A percentile compares a stretch with the other conserved stretches of the same genome.
These are phyloP conservation scores for Siniperca obscura DNA, from an alignment of 2,797 vertebrate species.

Conservation along the genomic window DNA sequence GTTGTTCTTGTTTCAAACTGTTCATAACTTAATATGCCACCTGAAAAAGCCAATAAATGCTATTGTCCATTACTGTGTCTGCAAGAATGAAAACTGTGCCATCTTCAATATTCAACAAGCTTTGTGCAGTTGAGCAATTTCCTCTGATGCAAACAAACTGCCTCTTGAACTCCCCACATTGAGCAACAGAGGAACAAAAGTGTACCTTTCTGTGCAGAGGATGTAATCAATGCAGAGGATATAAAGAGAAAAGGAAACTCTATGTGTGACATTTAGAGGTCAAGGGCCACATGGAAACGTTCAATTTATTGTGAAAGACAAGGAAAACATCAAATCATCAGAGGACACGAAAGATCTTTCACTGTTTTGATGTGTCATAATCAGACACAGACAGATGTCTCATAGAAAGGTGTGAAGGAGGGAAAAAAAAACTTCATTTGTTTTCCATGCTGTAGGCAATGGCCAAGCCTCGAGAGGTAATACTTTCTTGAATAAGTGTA, in stretches of 20 bases:
- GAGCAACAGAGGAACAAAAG: conserved; percentile 50
- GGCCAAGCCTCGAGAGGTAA: not conserved
- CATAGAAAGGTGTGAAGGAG: conserved; percentile 11
- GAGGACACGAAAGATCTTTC: conserved; percentile 32
- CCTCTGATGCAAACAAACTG: conserved; percentile 34
- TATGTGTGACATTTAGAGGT: conserved; percentile 74
- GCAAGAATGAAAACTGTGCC: conserved; percentile 15
- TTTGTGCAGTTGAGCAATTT: conserved; percentile 61
- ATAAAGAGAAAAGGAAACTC: conserved; percentile 39
- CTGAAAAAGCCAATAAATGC: conserved; percentile 9
- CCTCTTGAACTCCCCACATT: conserved; percentile 30
- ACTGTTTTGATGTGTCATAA: conserved; percentile 45
- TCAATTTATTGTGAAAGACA: conserved; percentile 39
- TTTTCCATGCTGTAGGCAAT: conserved; percentile 48
- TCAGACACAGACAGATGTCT: conserved; percentile 29
- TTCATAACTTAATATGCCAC: not conserved
- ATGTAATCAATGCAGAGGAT: conserved; percentile 21
- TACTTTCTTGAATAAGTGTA: conserved; percentile 3
- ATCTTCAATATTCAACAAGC: not conserved
- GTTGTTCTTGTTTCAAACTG: conserved; percentile 20
- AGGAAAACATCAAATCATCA: conserved; percentile 51
- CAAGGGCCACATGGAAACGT: conserved; percentile 61
- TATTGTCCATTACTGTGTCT: not conserved
- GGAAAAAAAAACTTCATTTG: not conserved
- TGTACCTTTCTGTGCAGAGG: conserved; percentile 32